Base-by-base conservation (phyloP, 2,797 vertebrate species). In the Sarcoramphus papa region DNA sequence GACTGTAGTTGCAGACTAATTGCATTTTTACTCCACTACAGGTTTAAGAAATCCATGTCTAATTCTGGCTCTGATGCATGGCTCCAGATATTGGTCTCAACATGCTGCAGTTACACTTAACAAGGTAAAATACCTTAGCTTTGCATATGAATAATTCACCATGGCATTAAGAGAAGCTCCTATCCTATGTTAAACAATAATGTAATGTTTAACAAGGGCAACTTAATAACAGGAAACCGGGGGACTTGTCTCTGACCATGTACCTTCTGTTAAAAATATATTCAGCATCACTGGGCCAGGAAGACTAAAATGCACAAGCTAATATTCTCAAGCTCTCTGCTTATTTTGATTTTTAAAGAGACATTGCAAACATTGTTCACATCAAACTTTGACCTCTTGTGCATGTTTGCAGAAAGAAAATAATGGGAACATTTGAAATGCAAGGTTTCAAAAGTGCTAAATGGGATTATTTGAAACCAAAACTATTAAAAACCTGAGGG, bases 331-430 rank as follows among this genome's bases (percentile, higher is more conserved):
- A 77, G 30, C 22, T 94, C 51, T 94, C 72, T 67, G 41, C 53
- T 87, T 15, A 19, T 94, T 93, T 94, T 90, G 33, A n/a, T 70
- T 88, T 88, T 95, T 95, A 89, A 94, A 92, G 77, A 91, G 53
- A 35, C 4, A 24, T 45, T 62, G 30, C 23, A 60, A 82, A 93
- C 45, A 41, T 78, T 64, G 47, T 62, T 85, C 10, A 62, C 74
- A 67, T 78, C 74, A 94, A 57, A 77, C 63, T 76, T 65, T 88
- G 84, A 92, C 51, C 31, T 74, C 7, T 51, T 83, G 89, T 51
- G 23, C 41, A 63, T 37, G 40, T 28, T 67, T 54, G 27, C 8
- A 48, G 83, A 79, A 79, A 54, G 21, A 86, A 81, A 79, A 87
- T 50, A 62, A 43, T 23, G 7, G 43, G 10, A 85, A 43, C 10